These are phyloP conservation scores for Fukomys damarensis DNA, from an alignment of 2,113 vertebrate genomes.

Conservation along the genomic window DNA sequence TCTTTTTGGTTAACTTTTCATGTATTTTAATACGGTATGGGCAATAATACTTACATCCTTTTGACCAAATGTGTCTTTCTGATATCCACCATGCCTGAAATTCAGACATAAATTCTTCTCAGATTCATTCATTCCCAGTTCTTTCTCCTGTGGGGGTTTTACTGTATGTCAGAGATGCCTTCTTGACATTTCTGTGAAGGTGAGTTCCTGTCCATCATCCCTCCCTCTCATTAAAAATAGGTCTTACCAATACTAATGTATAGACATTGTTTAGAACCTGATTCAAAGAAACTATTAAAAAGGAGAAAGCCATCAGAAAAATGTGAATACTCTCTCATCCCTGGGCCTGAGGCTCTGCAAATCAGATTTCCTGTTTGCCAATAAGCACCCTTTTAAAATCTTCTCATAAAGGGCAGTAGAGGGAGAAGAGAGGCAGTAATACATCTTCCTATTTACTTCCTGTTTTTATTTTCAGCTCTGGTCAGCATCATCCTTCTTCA, in stretches of 20 bases:
- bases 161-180: not conserved
- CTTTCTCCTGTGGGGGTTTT: not conserved
- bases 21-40: slow-evolving; percentile 32
- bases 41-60: not conserved
- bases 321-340: not conserved
- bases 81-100: not conserved
- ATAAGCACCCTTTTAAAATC: not conserved
- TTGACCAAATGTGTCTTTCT: slow-evolving; percentile 11
- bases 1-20: slow-evolving; percentile 7
- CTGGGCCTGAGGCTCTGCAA: not conserved
- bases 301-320: not conserved
- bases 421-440: not conserved
- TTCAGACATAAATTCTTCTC: slow-evolving; percentile 16
- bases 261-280: slow-evolving; percentile 13
- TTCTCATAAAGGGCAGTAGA: not conserved
- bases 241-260: slow-evolving; percentile 7
- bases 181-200: not conserved
- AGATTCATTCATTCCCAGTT: slow-evolving; percentile 32
- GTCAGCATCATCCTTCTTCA: not conserved
- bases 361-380: not conserved
- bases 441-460: not conserved
- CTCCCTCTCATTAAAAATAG: not conserved
- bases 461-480: not conserved
- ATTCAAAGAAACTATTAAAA: slow-evolving; percentile 10
- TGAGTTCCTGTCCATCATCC: slow-evolving; percentile 3